Conservation (phyloP, 2,797 vertebrate species). For the Pseudomugil tenellus region DNA sequence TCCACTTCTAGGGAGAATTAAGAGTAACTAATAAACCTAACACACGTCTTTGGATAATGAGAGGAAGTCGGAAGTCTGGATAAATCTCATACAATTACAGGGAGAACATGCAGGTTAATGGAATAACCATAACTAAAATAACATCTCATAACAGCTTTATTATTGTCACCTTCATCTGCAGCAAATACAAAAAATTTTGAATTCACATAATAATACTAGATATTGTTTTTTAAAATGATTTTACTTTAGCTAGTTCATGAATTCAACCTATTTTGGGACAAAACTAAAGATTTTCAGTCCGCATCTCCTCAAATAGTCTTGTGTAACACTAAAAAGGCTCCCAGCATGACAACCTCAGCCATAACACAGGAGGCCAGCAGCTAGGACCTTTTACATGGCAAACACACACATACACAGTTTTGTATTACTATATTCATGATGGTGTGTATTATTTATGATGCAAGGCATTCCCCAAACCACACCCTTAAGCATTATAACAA, state of each 20-base stretch:
- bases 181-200: no score
- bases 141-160: no score
- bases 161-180: no score
- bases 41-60: no score
- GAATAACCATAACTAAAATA: no score
- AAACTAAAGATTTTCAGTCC: neutral
- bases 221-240: neutral
- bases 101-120: no score
- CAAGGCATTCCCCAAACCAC: constrained; percentile 7
- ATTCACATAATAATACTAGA: neutral
- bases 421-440: constrained; percentile 22
- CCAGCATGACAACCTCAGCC: neutral
- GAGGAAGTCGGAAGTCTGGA: no score
- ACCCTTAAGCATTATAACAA: constrained; percentile 12
- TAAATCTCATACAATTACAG: no score
- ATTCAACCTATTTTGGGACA: neutral
- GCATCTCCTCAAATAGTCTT: neutral
- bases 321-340: neutral
- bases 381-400: neutral
- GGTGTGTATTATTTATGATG: constrained; percentile 33
- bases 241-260: neutral
- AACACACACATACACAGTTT: neutral
- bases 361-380: neutral
- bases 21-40: no score
- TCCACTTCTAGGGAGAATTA: no score